Evolutionary conservation across 2,113 vertebrate genomes (phyloP).

Genomic region (Callaeas wilsoni): DNA sequence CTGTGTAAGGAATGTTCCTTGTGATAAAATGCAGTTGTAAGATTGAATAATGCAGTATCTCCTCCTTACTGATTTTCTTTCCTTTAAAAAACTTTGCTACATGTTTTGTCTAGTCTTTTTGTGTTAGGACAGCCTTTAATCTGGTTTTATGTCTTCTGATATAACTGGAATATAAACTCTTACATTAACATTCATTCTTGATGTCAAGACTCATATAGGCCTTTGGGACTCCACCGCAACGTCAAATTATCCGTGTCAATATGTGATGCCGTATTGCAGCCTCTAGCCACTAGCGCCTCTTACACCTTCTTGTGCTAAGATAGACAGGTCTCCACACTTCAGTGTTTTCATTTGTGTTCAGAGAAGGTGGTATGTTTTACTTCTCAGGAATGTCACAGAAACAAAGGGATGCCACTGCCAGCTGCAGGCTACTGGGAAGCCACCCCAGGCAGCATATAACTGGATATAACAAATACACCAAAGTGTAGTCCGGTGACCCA

Average conservation of each 20-base stretch:
- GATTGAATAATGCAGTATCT: not conserved
- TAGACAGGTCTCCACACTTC: not conserved
- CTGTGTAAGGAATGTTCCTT: not conserved
- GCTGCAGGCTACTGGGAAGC: not conserved
- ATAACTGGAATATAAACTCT: not conserved
- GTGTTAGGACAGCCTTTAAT: not conserved
- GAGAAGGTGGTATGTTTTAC: not conserved
- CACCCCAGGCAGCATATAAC: not conserved
- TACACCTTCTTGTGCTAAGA: not conserved
- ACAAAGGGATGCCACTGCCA: not conserved
- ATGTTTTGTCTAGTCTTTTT: constrained; percentile 31
- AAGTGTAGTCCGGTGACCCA: not conserved
- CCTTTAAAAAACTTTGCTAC: not conserved
- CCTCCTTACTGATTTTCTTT: not conserved
- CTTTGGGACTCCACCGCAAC: not conserved
- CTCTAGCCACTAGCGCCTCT: not conserved
- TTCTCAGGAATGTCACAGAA: not conserved
- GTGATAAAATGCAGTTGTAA: not conserved
- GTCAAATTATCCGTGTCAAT: not conserved
- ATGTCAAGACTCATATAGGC: not conserved
- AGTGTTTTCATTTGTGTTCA: not conserved
- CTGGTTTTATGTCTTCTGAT: not conserved
- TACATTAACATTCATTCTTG: not conserved
- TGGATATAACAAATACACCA: not conserved
- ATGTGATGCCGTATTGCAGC: fast-evolving